Evolutionary conservation across 2,888 invertebrate genomes (phyloP).

Genomic region (Orthosia incerta): DNA sequence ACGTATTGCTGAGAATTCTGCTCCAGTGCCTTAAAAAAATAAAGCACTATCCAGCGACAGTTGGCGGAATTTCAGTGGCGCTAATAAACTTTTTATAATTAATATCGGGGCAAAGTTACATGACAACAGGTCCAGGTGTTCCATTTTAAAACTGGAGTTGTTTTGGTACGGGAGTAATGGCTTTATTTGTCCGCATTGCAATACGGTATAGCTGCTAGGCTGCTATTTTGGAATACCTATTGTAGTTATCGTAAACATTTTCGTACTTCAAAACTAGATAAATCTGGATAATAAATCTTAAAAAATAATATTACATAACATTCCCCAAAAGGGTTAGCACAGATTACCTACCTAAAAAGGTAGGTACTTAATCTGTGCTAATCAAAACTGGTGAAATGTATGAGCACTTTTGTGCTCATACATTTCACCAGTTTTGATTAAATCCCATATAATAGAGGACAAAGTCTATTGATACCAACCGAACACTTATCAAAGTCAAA

Average conservation of each 20-base stretch:
- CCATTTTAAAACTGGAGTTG: conserved; percentile 3
- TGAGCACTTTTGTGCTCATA: too few species aligned
- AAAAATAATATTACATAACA: background rate
- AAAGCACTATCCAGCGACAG: conserved; percentile 4
- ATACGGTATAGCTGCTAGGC: background rate
- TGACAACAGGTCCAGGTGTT: conserved; percentile 8
- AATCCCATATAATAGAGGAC: too few species aligned
- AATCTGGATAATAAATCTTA: background rate
- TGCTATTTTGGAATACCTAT: background rate
- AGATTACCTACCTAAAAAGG: too few species aligned
- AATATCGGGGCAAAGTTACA: conserved; percentile 15
- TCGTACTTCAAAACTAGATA: too few species aligned
- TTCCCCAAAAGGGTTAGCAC: too few species aligned
- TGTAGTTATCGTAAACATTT: background rate
- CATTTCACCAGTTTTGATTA: too few species aligned
- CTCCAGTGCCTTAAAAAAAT: conserved; percentile 14
- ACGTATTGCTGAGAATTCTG: conserved; percentile 40
- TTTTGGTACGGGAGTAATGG: background rate
- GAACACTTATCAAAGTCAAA: too few species aligned
- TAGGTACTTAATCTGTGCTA: too few species aligned
- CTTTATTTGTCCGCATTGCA: background rate
- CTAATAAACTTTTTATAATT: conserved; percentile 43
- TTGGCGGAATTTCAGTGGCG: conserved; percentile 19
- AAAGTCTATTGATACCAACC: too few species aligned
- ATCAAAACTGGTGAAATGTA: too few species aligned